Base-by-base conservation (phyloP, 2,888 invertebrate species). In the Polydrusus tereticollis region DNA sequence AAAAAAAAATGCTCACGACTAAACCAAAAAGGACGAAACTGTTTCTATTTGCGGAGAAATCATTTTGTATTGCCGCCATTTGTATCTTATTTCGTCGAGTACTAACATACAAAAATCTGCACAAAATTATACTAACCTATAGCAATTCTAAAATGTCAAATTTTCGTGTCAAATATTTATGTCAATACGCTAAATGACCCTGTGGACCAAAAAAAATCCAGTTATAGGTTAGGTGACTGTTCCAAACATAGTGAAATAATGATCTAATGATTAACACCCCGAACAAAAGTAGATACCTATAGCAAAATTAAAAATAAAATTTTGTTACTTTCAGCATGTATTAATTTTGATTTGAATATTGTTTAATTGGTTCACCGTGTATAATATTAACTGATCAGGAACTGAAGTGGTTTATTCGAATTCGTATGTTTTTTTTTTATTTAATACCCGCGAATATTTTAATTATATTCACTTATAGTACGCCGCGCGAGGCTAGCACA, bases 191-290 rank as follows among this genome's bases (percentile, higher is more conserved):
- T 2, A 16, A 52, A 4, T 29, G 26, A 52, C 52, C 8, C 52
- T 52, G 52, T 52, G 52, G 52, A 52, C 52, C 52, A 52, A 52
- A 29, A n/a, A n/a, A n/a, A n/a, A n/a, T n/a, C n/a, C n/a, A n/a
- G n/a, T n/a, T n/a, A n/a, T n/a, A n/a, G n/a, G n/a, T n/a, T n/a
- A n/a, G n/a, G n/a, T n/a, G n/a, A n/a, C n/a, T n/a, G n/a, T n/a
- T n/a, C n/a, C n/a, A n/a, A n/a, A n/a, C n/a, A n/a, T n/a, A n/a
- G n/a, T n/a, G 14, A n/a, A 12, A 14, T 3, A 41, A 14, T 41
- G 41, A 14, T 14, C 12, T 5, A 26, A 3, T 26, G 26, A 26
- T 26, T 26, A 3, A 26, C 26, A 41, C n/a, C n/a, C n/a, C n/a
- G n/a, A n/a, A n/a, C n/a, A n/a, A n/a, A n/a, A n/a, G n/a, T n/a